Conservation (phyloP, 2,113 vertebrate species). For the Balaenoptera acutorostrata region DNA sequence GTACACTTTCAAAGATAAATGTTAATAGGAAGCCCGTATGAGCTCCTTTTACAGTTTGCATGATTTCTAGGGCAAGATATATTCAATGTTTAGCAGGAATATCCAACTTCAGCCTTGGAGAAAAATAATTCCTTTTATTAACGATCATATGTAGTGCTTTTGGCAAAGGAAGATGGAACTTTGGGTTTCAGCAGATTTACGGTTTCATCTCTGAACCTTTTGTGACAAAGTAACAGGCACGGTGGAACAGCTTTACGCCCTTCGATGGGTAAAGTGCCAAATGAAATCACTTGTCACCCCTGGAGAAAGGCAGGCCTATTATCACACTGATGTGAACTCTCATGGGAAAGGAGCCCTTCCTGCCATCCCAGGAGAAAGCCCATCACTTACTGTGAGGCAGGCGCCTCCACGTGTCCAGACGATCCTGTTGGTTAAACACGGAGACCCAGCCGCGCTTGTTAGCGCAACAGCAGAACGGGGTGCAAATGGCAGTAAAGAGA, state of each 20-base stretch:
- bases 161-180: background rate
- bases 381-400: conserved; percentile 7
- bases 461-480: background rate
- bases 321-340: background rate
- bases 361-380: conserved; percentile 37
- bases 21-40: background rate
- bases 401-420: conserved; percentile 33
- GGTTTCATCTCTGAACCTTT: background rate
- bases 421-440: background rate
- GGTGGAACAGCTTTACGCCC: conserved; percentile 1
- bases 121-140: background rate
- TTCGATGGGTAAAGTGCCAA: conserved; percentile 56
- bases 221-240: background rate
- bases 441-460: background rate
- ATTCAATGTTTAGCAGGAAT: accelerated
- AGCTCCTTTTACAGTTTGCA: accelerated
- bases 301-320: conserved; percentile 60
- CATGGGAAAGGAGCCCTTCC: background rate
- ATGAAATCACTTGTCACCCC: conserved; percentile 52
- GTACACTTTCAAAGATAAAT: accelerated
- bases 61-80: background rate
- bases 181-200: conserved; percentile 24
- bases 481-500: background rate
- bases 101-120: too few relatives aligned
- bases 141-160: accelerated